Percentiles rank a stretch among this genome's conserved stretches.
These are phyloP conservation scores for Sphaerolaimus hirsutus DNA, from an alignment of 2,888 invertebrate genomes.

Conservation along the genomic window DNA sequence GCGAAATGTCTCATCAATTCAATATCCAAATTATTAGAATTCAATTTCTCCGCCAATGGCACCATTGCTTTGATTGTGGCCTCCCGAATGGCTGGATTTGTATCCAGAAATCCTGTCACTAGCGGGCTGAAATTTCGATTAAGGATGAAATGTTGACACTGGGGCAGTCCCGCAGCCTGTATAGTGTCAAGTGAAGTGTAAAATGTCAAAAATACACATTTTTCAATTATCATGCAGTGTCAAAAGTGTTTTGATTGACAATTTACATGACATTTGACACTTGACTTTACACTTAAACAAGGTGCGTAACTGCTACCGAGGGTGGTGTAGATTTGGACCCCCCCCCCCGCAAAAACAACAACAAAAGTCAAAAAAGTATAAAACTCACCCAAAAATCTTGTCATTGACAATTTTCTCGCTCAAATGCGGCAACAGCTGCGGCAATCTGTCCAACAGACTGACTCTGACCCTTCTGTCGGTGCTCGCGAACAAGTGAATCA, in stretches of 20 bases:
- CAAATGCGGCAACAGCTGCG: constrained; percentile 46
- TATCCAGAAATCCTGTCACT: constrained; percentile 79
- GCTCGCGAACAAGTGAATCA: constrained; percentile 79
- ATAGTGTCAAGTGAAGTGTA: no score
- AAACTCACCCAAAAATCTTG: constrained; percentile 39
- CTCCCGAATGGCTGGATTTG: constrained; percentile 82
- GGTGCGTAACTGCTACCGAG: no score
- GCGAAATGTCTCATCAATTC: constrained; percentile 88
- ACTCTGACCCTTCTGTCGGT: constrained; percentile 84
- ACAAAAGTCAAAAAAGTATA: not conserved
- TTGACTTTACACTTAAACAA: not conserved
- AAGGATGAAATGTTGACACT: not conserved
- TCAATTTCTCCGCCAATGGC: constrained; percentile 76
- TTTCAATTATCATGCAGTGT: not conserved
- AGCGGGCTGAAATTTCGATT: constrained; percentile 28
- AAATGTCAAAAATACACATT: no score
- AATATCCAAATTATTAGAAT: constrained; percentile 85
- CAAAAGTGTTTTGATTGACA: not conserved
- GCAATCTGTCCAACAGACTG: constrained; percentile 67
- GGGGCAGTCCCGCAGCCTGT: no score
- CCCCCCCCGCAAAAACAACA: not conserved
- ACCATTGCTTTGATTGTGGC: constrained; percentile 93
- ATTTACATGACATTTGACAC: not conserved
- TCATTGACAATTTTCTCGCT: constrained; percentile 51
- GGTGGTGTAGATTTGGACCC: no score